Evolutionary conservation across 2,888 invertebrate species (phyloP), one percentile per base, ranked within the genome.

Genomic region (Acronicta alni): DNA sequence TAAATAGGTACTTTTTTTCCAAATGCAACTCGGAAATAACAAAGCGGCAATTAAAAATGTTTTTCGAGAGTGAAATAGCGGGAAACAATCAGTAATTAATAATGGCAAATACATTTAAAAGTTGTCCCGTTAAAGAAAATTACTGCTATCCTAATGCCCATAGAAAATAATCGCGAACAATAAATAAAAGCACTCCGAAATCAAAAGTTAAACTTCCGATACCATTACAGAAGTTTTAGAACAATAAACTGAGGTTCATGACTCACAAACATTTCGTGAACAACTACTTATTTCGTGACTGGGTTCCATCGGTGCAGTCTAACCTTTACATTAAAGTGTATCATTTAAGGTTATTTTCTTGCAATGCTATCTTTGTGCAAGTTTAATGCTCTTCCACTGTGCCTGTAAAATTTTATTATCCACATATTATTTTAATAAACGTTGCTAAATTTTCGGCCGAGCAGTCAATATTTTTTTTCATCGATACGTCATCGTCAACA

Each of bases 251-350:
- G 18, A 18, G 42, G 51, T 63, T 71, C 70, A 71, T 71, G 68
- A 64, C 47, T 64, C 51, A 30, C 42, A 39, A 43, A 55, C 57
- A 54, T 67, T 71, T 64, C 47, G 41, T 41, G 47, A 72, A 63
- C 58, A 63, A 35, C 68, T 23, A 46, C 38, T 20, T 17, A 47
- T 72, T 55, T 59, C 70, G 72, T 70, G 70, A 70, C 72, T 47
- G 9, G 16, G 17, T 30, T 39, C 47, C 44, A 52, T 64, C 38
- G 37, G n/a, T 59, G 59, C 59, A 68, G 66, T 59, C 55, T 47
- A 55, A 20, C 17, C 35, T 52, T 67, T 70, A 59, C 38, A 55
- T 67, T 41, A 62, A 57, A 61, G 35, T 35, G 43, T 72, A 72
- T 67, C 61, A 66, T 69, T 66, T 66, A 18, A 26, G 38, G 42